Evolutionary conservation across 2,888 invertebrate genomes (phyloP).

Genomic region (Calameuta idolon): DNA sequence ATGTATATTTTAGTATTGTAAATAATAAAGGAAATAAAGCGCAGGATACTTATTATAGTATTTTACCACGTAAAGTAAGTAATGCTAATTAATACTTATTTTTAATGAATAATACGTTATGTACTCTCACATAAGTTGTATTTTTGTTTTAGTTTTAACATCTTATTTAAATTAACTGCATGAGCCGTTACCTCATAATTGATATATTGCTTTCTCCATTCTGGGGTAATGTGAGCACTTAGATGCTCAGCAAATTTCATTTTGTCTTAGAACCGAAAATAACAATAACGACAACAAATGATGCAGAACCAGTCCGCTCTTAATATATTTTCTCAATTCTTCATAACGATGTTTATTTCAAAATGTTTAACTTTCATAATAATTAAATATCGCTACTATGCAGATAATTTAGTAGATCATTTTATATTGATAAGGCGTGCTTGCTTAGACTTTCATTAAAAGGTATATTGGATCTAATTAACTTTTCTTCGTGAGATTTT

Average conservation of each 20-base stretch:
- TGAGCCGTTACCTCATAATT: slow-evolving; percentile 74
- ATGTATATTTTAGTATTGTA: not conserved
- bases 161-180: not conserved
- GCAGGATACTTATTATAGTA: not conserved
- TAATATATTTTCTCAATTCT: not conserved
- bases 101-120: not conserved
- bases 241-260: slow-evolving; percentile 95
- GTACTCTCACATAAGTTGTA: not conserved
- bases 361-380: not conserved
- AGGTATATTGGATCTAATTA: not conserved
- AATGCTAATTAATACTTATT: not conserved
- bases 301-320: not conserved
- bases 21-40: not conserved
- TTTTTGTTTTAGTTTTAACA: not conserved
- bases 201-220: slow-evolving; percentile 91
- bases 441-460: not conserved
- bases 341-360: not conserved
- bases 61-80: not conserved
- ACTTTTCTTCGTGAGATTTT: too few species aligned
- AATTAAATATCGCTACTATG: not conserved
- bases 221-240: slow-evolving; percentile 89
- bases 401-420: not conserved
- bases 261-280: not conserved
- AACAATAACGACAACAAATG: not conserved
- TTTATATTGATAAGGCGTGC: not conserved